These are phyloP conservation scores for Agrilus planipennis DNA, from an alignment of 1,140 invertebrate genomes.

Conservation along the genomic window DNA sequence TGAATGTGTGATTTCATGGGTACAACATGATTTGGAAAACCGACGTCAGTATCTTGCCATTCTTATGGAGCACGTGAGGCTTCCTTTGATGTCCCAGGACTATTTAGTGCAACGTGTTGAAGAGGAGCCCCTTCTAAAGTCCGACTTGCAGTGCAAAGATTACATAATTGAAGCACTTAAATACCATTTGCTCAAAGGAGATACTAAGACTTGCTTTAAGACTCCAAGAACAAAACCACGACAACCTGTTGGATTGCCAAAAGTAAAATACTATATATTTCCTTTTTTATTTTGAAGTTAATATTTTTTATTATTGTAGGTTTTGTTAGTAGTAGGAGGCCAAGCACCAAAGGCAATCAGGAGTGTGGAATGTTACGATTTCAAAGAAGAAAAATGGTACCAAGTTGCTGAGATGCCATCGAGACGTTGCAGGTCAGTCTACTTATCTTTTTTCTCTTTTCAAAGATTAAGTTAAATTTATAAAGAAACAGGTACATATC, in stretches of 20 bases:
- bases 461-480: no score
- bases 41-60: slow-evolving; percentile 59
- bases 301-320: slow-evolving; percentile 49
- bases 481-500: no score
- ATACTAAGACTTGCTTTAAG: slow-evolving; percentile 58
- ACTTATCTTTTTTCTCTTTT: no score
- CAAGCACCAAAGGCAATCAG: slow-evolving; percentile 93
- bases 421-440: slow-evolving; percentile 55
- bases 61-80: slow-evolving; percentile 84
- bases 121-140: slow-evolving; percentile 77
- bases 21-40: slow-evolving; percentile 60
- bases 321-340: slow-evolving; percentile 66
- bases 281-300: slow-evolving; percentile 4
- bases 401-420: slow-evolving; percentile 80
- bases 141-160: slow-evolving; percentile 80
- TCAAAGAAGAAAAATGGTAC: slow-evolving; percentile 70
- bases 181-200: slow-evolving; percentile 83
- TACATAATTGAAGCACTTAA: slow-evolving; percentile 92
- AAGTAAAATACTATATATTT: slow-evolving; percentile 38
- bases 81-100: slow-evolving; percentile 80
- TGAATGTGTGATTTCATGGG: slow-evolving; percentile 79
- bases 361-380: slow-evolving; percentile 83
- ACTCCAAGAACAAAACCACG: slow-evolving; percentile 74
- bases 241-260: slow-evolving; percentile 76
- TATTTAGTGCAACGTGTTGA: slow-evolving; percentile 82